Base-by-base conservation (phyloP, 2,797 vertebrate species). In the Loriculus beryllinus region DNA sequence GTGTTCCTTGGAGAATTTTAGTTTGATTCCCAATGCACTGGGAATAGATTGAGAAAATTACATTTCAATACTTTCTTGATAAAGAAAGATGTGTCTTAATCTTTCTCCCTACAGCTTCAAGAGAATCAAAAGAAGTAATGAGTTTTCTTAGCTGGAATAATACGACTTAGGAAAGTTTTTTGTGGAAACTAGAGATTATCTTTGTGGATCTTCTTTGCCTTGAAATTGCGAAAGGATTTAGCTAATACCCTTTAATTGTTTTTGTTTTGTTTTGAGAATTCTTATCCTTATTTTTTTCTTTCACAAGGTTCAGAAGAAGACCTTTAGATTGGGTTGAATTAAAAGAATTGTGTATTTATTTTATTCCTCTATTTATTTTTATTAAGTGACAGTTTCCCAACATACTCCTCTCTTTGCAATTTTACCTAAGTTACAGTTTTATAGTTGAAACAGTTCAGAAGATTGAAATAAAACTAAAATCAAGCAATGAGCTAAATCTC, bases 221-320 rank as follows among this genome's bases (percentile, higher is more conserved):
- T 83, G 39, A 89, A 78, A 47, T n/a, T 65, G 28, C 29, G 35
- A 75, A 49, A 65, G 6, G 4, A 57, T 80, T 80, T 77, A 78
- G 14, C 13, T 86, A 68, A 33, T 47, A 57, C 14, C 4, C 7
- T 25, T 69, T 28, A 40, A 20, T 0, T 0, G 48, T 43, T 33
- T 76, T 72, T 57, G 20, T 14, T 57, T 57, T 57, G 14, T 57
- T 57, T 57, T 57, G 10, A 57, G 56, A 35, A 6, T 35, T 35
- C 35, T 35, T 57, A 35, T 16, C 14, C 20, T 0, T 0, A 18
- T 0, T 0, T 68, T 59, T 37, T 72, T 65, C 7, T 42, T 75
- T 83, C n/a, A 56, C 19, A 47, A 54, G 7, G 17, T 42, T 94
- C 35, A 56, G 51, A 90, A 77, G 82, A 78, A 62, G 7, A 43